These are phyloP conservation scores for Dendrolimus punctatus DNA, from an alignment of 1,140 invertebrate species.

Conservation along the genomic window DNA sequence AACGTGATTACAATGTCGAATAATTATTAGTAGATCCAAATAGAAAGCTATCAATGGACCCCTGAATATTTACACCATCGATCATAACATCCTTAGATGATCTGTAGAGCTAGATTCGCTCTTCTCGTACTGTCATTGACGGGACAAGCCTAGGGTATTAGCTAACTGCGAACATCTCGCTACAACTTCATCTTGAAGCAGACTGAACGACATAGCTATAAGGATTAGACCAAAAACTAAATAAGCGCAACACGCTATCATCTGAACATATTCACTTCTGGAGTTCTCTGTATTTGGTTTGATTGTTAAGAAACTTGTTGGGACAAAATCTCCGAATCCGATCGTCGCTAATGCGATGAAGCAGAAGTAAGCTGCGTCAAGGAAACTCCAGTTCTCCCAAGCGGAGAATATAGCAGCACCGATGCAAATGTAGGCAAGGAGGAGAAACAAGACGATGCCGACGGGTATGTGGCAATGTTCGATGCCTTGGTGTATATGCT, in stretches of 20 bases:
- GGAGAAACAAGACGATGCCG: constrained; percentile 79
- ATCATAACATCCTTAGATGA: constrained; percentile 71
- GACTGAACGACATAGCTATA: constrained; percentile 93
- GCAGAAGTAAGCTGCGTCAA: constrained; percentile 90
- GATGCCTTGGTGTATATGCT: constrained; percentile 38
- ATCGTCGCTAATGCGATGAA: constrained; percentile 91
- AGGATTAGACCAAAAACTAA: constrained; percentile 90
- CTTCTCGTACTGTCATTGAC: constrained; percentile 71
- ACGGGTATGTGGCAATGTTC: constrained; percentile 78
- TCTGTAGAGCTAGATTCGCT: constrained; percentile 67
- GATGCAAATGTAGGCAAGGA: constrained; percentile 80
- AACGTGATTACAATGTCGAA: constrained; percentile 34
- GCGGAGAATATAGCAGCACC: constrained; percentile 82
- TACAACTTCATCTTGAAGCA: constrained; percentile 92
- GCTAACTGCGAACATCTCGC: constrained; percentile 81
- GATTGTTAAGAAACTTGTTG: constrained; percentile 69
- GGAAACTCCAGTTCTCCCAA: constrained; percentile 84
- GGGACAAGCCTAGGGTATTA: constrained; percentile 71
- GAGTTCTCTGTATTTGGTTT: constrained; percentile 71
- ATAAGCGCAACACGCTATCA: constrained; percentile 89
- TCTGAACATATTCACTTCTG: constrained; percentile 77
- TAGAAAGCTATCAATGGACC: constrained; percentile 23
- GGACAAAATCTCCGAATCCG: constrained; percentile 88
- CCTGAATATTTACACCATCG: constrained; percentile 43
- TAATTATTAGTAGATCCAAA: constrained; percentile 26